Percentiles rank a stretch among this genome's conserved stretches.
These are phyloP conservation scores for Anguilla obscura DNA, from an alignment of 2,797 vertebrate genomes.

Conservation along the genomic window DNA sequence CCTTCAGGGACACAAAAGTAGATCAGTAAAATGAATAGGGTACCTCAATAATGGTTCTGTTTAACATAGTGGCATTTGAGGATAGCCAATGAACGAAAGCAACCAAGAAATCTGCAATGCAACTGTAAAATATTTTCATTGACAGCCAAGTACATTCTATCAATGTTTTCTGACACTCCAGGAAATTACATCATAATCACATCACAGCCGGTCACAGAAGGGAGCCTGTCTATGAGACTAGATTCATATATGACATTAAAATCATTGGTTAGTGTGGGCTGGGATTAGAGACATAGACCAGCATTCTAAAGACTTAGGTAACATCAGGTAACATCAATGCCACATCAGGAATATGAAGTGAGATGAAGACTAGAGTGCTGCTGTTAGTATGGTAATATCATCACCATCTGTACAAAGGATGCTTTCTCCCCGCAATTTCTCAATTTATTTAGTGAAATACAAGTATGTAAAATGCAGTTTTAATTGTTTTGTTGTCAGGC, in stretches of 20 bases:
- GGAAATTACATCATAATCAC: slow-evolving; percentile 6
- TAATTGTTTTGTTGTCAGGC: too few species aligned
- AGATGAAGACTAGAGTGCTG: slow-evolving; percentile 45
- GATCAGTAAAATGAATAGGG: background rate
- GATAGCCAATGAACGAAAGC: background rate
- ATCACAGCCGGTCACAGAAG: background rate
- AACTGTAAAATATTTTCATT: background rate
- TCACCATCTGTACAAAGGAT: slow-evolving; percentile 46
- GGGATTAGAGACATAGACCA: background rate
- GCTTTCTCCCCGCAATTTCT: too few species aligned
- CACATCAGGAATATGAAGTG: slow-evolving; percentile 35
- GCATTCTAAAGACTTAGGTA: slow-evolving; percentile 40
- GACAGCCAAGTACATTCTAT: background rate
- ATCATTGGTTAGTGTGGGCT: slow-evolving; percentile 18
- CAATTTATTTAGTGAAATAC: too few species aligned
- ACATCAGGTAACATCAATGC: slow-evolving; percentile 32
- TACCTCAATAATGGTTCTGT: background rate
- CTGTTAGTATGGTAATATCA: slow-evolving; percentile 43
- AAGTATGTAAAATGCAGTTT: too few species aligned
- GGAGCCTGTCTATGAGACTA: background rate
- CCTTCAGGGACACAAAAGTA: background rate
- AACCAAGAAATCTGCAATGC: background rate
- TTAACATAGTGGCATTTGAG: background rate
- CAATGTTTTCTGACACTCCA: slow-evolving; percentile 16
- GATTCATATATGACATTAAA: background rate